Evolutionary conservation across 2,888 invertebrate species (phyloP), one percentile per base, ranked within the genome.

Genomic region (Acrobasis suavella): DNA sequence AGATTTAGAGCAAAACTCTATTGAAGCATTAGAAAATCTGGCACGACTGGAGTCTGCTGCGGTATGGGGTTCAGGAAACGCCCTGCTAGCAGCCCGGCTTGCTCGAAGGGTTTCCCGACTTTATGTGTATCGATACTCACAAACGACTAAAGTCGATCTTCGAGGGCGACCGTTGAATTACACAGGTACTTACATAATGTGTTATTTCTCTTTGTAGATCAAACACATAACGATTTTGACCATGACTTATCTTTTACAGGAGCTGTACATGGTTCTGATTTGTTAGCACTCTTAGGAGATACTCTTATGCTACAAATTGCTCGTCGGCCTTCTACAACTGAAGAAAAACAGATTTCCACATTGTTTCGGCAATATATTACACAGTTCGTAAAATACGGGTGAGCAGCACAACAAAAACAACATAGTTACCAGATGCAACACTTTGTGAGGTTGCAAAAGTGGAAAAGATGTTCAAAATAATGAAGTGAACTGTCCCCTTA

Each of bases 251-350:
- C 32, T 5, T 7, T 69, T 74, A 17, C 67, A 93, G 95, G 95
- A 62, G 93, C 95, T n/a, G 92, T 93, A 0, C 95, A 95, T 69
- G 94, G 95, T 7, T 92, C 95, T 0, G 96, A 96, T 80, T 82
- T 96, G 64, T 89, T 95, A 10, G 87, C 95, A 42, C 79, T 96
- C 37, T 89, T 96, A 69, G 96, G 96, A 6, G 95, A 95, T 50
- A 92, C 94, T 46, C 77, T 95, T 50, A 93, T 95, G 76, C 94
- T 95, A 69, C 95, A 95, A 86, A 89, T 95, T 63, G 93, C 94
- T 1, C 93, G 96, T 42, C 88, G 95, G 56, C 92, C 95, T 10
- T 93, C 95, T 62, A 93, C 91, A 16, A 76, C 86, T 32, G 89
- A 91, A 7, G 96, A 96, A 77, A 94, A 94, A 70, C 88, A 90